A percentile compares a stretch with the other conserved stretches of the same genome.
Conservation (phyloP, 2,113 vertebrate genomes). For the Caloenas nicobarica region DNA sequence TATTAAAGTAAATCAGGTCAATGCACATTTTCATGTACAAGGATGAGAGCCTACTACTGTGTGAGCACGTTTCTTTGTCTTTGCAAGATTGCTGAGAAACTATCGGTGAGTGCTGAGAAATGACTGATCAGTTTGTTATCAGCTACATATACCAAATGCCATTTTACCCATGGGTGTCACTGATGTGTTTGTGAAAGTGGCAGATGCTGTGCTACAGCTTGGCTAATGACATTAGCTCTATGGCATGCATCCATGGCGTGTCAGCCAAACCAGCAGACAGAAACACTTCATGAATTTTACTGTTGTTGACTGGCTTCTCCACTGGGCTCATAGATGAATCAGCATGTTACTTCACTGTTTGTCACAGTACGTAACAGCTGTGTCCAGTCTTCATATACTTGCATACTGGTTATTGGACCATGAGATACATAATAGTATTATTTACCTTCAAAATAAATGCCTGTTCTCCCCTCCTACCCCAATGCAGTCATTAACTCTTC, state of each 20-base stretch:
- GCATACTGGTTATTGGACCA: not conserved
- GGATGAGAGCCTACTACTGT: not conserved
- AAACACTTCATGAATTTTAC: not conserved
- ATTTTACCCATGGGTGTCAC: not conserved
- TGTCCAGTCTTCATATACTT: not conserved
- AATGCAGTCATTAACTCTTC: not conserved
- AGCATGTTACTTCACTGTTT: not conserved
- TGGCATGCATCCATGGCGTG: fast-evolving
- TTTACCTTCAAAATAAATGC: not conserved
- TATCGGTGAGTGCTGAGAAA: not conserved
- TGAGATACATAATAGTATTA: fast-evolving
- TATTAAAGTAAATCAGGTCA: not conserved
- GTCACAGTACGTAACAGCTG: not conserved
- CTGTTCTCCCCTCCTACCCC: not conserved
- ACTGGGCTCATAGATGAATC: not conserved
- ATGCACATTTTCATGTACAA: not conserved
- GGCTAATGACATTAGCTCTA: not conserved
- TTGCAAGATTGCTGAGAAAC: not conserved
- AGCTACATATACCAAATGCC: not conserved
- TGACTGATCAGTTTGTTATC: not conserved
- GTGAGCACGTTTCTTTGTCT: not conserved
- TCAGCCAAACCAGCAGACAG: not conserved
- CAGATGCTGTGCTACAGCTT: not conserved
- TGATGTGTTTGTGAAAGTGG: not conserved
- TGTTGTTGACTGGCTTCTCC: not conserved